phyloP scores from a whole-genome alignment of 2,113 vertebrate species.

The Cyphomyrus plagiostoma region DNA sequence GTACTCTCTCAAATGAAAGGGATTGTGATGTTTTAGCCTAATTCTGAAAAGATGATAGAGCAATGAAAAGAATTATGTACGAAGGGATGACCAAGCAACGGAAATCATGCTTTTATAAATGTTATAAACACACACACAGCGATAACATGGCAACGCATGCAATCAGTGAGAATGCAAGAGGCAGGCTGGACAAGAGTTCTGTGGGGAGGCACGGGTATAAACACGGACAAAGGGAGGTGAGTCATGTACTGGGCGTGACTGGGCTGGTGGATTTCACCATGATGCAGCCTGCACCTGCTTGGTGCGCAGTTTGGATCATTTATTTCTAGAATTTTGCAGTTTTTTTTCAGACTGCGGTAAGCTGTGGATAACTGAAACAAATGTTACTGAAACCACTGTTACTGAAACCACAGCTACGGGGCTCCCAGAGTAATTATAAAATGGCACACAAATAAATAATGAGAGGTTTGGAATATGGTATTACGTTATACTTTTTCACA shows the following conservation, averaged over 20 bases:
- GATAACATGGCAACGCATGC: neutral
- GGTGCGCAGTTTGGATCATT: neutral
- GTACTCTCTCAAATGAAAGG: neutral
- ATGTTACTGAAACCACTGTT: neutral
- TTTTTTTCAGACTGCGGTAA: neutral
- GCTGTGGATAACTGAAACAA: neutral
- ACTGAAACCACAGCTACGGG: neutral
- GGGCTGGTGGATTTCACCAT: neutral
- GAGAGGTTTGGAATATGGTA: neutral
- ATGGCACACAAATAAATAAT: neutral
- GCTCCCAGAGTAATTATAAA: neutral
- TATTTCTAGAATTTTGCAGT: neutral
- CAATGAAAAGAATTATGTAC: neutral
- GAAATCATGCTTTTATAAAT: neutral
- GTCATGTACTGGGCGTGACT: neutral
- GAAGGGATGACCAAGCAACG: neutral
- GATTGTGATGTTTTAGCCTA: neutral
- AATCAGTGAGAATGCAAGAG: neutral
- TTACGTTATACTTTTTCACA: neutral
- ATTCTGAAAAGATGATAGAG: neutral
- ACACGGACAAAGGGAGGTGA: neutral
- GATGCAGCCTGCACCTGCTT: neutral
- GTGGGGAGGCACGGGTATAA: neutral
- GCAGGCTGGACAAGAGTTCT: neutral
- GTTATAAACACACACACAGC: neutral